Conservation (phyloP, 2,888 invertebrate genomes). For the Oscheius sp. region DNA sequence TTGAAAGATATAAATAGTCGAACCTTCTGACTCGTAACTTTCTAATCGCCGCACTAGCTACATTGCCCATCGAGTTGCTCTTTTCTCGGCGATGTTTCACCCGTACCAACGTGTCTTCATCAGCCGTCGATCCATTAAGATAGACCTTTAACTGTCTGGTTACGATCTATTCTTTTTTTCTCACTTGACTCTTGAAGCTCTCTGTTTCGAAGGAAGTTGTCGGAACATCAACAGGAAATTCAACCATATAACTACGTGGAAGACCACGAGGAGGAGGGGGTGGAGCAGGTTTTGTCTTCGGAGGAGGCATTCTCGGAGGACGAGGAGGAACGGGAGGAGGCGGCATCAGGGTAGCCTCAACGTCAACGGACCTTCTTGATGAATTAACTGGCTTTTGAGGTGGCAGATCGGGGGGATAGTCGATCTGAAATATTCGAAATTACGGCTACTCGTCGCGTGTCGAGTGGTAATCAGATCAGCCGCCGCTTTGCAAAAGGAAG, state of each 20-base stretch:
- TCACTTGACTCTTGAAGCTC: constrained; percentile 34
- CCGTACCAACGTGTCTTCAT: constrained; percentile 56
- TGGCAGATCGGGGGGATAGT: constrained; percentile 49
- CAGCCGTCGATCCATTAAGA: constrained; percentile 48
- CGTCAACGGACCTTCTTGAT: constrained; percentile 20
- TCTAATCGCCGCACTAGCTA: constrained; percentile 24
- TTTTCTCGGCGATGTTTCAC: constrained; percentile 58
- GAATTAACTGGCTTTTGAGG: constrained; percentile 32
- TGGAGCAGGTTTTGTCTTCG: constrained; percentile 33
- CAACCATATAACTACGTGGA: constrained; percentile 49
- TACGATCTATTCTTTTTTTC: background rate
- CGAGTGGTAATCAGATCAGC: constrained; percentile 17
- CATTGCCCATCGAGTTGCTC: constrained; percentile 47
- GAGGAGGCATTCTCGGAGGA: constrained; percentile 37
- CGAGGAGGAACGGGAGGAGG: constrained; percentile 52
- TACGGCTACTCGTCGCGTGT: constrained; percentile 8
- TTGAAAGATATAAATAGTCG: no score
- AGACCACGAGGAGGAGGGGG: constrained; percentile 51
- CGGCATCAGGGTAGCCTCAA: constrained; percentile 42
- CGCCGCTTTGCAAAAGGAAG: background rate
- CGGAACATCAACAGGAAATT: constrained; percentile 56
- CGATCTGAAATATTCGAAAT: constrained; percentile 45
- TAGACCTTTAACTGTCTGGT: constrained; percentile 37
- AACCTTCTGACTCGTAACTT: constrained; percentile 28
- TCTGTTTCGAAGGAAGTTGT: constrained; percentile 41